Evolutionary conservation across 2,113 vertebrate genomes (phyloP), one percentile per base, ranked within the genome.

Genomic region (Sphaerodactylus townsendi): DNA sequence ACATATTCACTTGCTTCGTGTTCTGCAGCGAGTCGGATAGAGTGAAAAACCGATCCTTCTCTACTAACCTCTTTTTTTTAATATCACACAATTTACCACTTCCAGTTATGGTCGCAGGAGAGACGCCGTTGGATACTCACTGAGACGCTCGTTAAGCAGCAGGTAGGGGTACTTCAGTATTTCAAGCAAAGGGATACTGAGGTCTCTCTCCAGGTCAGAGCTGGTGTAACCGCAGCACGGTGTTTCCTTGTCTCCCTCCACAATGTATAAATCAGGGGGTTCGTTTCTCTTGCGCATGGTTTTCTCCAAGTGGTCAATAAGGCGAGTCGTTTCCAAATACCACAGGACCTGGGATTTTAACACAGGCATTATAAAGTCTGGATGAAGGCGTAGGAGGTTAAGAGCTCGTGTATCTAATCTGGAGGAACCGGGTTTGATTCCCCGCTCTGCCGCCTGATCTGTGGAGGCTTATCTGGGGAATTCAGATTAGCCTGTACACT

Each of bases 151-250:
- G n/a, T 96, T 91, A 17, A 97, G 91, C 77, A 98, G 93, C 74
- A 98, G 83, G 3, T 98, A 98, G 0, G 97, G 97, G 0, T 97
- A 97, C 85, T 97, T 98, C 86, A 98, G 92, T 17, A 97, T 94
- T 90, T 98, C 97, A n/a, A 96, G 85, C 75, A 98, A 91, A 1
- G 97, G 96, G 56, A 97, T 95, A 6, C 96, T 92, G 19, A 98
- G 84, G 64, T 93, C 88, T 65, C 96, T 96, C 82, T 97, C 96
- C 91, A 97, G 97, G 41, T 97, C 95, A 0, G 95, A 93, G 23
- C 95, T 95, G 5, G 94, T 90, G 0, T 91, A 93, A 35, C 93
- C 95, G n/a, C 91, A 90, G 0, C 95, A 91, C 0, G 89, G 95
- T 0, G 92, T 93, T 77, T 96, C 96, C 13, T 95, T 94, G 2